phyloP scores from a whole-genome alignment of 2,888 invertebrate genomes.

The Megamerina dolium region DNA sequence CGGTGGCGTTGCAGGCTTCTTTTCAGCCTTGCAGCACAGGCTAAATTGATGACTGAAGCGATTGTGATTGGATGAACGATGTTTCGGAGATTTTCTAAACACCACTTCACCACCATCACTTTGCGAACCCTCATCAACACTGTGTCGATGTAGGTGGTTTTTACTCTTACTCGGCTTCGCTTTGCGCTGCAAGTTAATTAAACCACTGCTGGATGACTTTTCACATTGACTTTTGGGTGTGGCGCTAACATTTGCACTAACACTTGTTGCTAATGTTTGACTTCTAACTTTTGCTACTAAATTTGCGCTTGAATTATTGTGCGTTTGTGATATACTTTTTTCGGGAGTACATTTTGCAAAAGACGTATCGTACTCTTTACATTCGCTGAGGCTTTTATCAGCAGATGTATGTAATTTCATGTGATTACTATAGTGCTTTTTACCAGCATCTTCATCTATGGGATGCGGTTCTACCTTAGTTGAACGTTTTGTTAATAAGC shows the following conservation, averaged over 20 bases:
- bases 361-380: conserved; percentile 33
- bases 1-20: conserved; percentile 43
- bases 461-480: conserved; percentile 49
- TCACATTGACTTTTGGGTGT: conserved; percentile 20
- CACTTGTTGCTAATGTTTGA: conserved; percentile 31
- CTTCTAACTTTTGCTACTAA: conserved; percentile 24
- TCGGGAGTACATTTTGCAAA: conserved; percentile 42
- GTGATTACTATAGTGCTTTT: conserved; percentile 9
- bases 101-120: conserved; percentile 37
- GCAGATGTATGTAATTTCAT: conserved; percentile 13
- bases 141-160: conserved; percentile 33
- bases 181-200: conserved; percentile 38
- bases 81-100: conserved; percentile 36
- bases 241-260: conserved; percentile 15
- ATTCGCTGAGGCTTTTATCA: conserved; percentile 3
- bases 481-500: conserved; percentile 43
- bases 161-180: conserved; percentile 35
- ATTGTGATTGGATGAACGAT: conserved; percentile 44
- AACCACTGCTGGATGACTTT: conserved; percentile 32
- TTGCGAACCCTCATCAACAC: conserved; percentile 35
- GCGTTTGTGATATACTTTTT: conserved; percentile 11
- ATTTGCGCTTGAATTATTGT: conserved; percentile 20
- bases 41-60: conserved; percentile 48
- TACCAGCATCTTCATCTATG: conserved; percentile 13
- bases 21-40: conserved; percentile 46